Percentiles rank a stretch among this genome's conserved stretches.
Evolutionary conservation across 2,113 vertebrate genomes (phyloP).

Genomic region (Melanotaenia duboulayi): DNA sequence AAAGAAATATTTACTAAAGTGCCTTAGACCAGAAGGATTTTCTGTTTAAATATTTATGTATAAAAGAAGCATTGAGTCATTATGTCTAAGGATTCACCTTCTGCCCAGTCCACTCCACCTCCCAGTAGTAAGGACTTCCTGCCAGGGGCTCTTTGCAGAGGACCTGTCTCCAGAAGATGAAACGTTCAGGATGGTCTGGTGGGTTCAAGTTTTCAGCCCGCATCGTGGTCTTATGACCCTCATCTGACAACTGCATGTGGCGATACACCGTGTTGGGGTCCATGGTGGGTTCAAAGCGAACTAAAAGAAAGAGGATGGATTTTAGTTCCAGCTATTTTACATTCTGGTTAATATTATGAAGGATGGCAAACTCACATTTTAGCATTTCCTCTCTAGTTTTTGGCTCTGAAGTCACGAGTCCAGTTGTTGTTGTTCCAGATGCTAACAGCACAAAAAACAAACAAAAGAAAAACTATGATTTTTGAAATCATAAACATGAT

Average conservation of each 20-base stretch:
- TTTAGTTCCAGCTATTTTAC: not conserved
- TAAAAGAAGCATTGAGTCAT: too few species aligned
- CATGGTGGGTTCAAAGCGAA: constrained; percentile 77
- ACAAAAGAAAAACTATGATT: fast-evolving
- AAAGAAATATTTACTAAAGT: too few species aligned
- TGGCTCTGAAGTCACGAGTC: constrained; percentile 58
- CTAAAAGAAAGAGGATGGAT: constrained; percentile 51
- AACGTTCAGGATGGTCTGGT: constrained; percentile 77
- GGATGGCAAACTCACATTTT: constrained; percentile 77
- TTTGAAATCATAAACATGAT: not conserved
- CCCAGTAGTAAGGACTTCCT: constrained; percentile 84
- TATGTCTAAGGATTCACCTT: constrained; percentile 61
- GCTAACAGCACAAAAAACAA: constrained; percentile 11
- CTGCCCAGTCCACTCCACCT: constrained; percentile 83
- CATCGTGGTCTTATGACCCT: constrained; percentile 70
- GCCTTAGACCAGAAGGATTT: too few species aligned
- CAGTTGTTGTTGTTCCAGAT: constrained; percentile 16
- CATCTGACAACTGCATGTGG: constrained; percentile 74
- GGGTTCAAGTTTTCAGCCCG: constrained; percentile 74
- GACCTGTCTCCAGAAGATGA: constrained; percentile 83
- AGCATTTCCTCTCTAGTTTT: constrained; percentile 79
- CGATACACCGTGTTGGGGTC: constrained; percentile 78
- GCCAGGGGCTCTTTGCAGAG: constrained; percentile 78
- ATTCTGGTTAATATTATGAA: not conserved
- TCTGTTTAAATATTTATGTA: too few species aligned